Base-by-base conservation (phyloP, 2,113 vertebrate genomes). In the Erythrolamprus reginae region DNA sequence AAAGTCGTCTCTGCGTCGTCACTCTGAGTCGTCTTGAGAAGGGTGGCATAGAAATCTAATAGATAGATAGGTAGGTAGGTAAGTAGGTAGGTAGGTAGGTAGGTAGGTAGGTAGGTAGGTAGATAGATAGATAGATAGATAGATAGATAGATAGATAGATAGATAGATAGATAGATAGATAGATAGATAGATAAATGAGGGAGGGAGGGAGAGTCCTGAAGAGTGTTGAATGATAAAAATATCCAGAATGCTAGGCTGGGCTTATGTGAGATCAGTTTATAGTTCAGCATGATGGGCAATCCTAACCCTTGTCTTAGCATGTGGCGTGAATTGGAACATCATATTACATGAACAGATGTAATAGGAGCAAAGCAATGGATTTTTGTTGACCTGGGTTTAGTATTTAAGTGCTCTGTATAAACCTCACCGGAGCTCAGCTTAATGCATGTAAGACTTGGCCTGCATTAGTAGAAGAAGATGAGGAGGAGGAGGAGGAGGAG, bases 401-500 rank as follows among this genome's bases (percentile, higher is more conserved):
- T 28, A 5, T 28, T 65, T n/a, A n/a, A n/a, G 61, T n/a, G 28
- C 3, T 1, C 28, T n/a, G 4, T n/a, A n/a, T 65, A n/a, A 65
- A n/a, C 28, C 61, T n/a, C 28, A n/a, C 61, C 61, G n/a, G 61
- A 65, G 5, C 61, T 15, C 28, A 65, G 28, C 61, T 65, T 10
- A 65, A 13, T 0, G 9, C 3, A n/a, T n/a, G n/a, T 65, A 65
- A 65, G 28, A 12, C 12, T 28, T 65, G 4, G 13, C 12, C 12
- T 65, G 12, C 28, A n/a, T n/a, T 4, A 65, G 28, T n/a, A 5
- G 26, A 65, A n/a, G 28, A 65, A 65, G 26, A 10, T 61, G 58
- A 23, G 53, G 1, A 96, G 94, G 94, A 93, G 95, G 10, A 9
- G 90, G 95, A 10, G 10, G 95, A 2, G 10, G 9, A 50, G 6